Evolutionary conservation across 2,113 vertebrate species (phyloP).

Genomic region (Mastomys coucha): DNA sequence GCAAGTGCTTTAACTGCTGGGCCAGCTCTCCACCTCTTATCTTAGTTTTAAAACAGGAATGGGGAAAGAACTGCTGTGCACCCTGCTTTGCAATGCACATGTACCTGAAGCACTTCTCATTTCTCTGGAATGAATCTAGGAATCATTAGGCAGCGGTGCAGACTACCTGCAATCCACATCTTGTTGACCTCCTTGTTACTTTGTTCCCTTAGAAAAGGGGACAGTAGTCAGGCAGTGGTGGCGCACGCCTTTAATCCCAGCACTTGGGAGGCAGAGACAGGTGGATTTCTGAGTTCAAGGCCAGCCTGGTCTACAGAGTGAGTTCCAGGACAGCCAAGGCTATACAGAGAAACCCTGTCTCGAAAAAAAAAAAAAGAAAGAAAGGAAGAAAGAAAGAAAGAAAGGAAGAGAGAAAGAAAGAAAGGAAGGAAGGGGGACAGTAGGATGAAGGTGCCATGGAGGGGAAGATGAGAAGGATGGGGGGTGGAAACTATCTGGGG

Average conservation of each 20-base stretch:
- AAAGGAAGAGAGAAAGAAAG: no score
- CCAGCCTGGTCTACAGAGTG: no score
- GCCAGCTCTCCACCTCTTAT: background rate
- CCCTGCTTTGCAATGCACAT: background rate
- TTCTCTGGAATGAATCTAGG: background rate
- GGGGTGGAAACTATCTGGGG: background rate
- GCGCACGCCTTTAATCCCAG: no score
- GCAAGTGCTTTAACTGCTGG: background rate
- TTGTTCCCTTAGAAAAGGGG: background rate
- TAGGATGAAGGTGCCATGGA: background rate
- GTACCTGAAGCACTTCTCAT: background rate
- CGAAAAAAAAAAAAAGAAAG: no score
- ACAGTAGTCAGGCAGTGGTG: no score
- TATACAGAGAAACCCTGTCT: no score
- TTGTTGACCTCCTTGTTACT: background rate
- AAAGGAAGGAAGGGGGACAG: background rate
- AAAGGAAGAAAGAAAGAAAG: no score
- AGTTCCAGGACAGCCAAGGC: no score
- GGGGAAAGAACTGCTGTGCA: background rate
- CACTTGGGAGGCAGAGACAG: no score
- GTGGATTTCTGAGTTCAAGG: no score
- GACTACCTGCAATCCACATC: background rate
- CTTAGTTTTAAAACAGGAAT: conserved; percentile 38
- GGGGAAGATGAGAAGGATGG: background rate
- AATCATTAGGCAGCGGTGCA: background rate